Percentiles rank a stretch among this genome's conserved stretches.
Conservation (phyloP, 2,797 vertebrate genomes). For the Valencia hispanica region DNA sequence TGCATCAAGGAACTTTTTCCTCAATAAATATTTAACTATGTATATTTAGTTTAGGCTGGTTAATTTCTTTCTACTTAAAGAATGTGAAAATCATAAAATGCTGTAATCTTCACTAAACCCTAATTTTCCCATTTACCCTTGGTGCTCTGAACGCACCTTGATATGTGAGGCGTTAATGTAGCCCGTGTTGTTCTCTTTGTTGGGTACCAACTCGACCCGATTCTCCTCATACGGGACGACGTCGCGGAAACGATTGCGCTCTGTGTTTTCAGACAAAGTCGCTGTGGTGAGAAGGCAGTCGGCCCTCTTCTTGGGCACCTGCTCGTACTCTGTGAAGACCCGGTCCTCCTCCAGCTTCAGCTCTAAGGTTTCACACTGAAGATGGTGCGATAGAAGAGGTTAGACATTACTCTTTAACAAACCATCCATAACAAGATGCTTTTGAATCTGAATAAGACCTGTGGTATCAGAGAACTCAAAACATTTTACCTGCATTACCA, state of each 20-base stretch:
- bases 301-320: slow-evolving; percentile 91
- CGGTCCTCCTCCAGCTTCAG: slow-evolving; percentile 92
- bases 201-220: slow-evolving; percentile 92
- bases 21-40: not conserved
- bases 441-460: slow-evolving; percentile 32
- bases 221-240: slow-evolving; percentile 95
- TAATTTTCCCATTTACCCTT: not conserved
- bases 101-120: not conserved
- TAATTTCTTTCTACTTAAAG: not conserved
- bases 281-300: slow-evolving; percentile 88
- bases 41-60: not conserved
- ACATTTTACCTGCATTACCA: slow-evolving; percentile 18
- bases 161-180: slow-evolving; percentile 98
- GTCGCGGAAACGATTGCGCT: slow-evolving; percentile 94
- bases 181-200: slow-evolving; percentile 97
- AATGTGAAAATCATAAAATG: not conserved
- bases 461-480: slow-evolving; percentile 18
- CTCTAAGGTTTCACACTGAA: slow-evolving; percentile 91
- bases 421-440: slow-evolving; percentile 31
- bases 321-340: slow-evolving; percentile 95
- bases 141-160: slow-evolving; percentile 81
- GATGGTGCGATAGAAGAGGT: slow-evolving; percentile 6
- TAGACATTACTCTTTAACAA: slow-evolving; percentile 41
- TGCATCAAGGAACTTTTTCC: not conserved
- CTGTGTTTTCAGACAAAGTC: slow-evolving; percentile 87